Percentiles rank a stretch among this genome's conserved stretches.
Evolutionary conservation across 2,888 invertebrate species (phyloP).

Genomic region (Sturmia bella): DNA sequence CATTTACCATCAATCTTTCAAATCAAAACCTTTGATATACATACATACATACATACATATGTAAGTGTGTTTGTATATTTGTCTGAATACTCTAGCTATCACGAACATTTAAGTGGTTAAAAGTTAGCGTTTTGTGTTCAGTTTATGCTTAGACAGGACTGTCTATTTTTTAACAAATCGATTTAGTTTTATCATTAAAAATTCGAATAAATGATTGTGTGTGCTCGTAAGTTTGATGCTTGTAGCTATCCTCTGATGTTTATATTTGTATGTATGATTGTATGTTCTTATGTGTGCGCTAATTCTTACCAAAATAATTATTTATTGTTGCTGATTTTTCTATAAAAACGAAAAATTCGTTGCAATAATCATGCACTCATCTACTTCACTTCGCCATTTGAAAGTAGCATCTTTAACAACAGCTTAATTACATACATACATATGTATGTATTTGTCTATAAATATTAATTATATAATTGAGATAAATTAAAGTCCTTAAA

Average conservation of each 20-base stretch:
- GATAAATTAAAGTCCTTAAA: slow-evolving; percentile 31
- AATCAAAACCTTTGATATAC: no score
- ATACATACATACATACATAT: not conserved
- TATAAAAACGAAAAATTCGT: slow-evolving; percentile 72
- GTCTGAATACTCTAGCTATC: no score
- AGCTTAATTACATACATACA: slow-evolving; percentile 34
- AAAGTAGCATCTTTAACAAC: slow-evolving; percentile 35
- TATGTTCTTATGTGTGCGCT: not conserved
- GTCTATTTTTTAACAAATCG: no score
- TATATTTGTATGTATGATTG: slow-evolving; percentile 1
- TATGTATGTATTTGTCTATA: slow-evolving; percentile 10
- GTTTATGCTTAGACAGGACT: no score
- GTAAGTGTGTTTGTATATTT: not conserved
- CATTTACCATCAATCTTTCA: no score
- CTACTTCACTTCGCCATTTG: slow-evolving; percentile 72
- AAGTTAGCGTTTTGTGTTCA: no score
- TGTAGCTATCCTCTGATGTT: no score
- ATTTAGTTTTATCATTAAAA: no score
- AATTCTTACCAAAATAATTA: slow-evolving; percentile 20
- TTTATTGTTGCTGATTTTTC: slow-evolving; percentile 51
- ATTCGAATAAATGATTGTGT: no score
- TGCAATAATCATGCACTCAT: slow-evolving; percentile 71
- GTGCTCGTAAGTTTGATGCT: no score
- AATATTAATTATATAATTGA: slow-evolving; percentile 9
- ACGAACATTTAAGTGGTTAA: no score